Conservation (phyloP, 2,888 invertebrate genomes). For the Cordilura impudica region DNA sequence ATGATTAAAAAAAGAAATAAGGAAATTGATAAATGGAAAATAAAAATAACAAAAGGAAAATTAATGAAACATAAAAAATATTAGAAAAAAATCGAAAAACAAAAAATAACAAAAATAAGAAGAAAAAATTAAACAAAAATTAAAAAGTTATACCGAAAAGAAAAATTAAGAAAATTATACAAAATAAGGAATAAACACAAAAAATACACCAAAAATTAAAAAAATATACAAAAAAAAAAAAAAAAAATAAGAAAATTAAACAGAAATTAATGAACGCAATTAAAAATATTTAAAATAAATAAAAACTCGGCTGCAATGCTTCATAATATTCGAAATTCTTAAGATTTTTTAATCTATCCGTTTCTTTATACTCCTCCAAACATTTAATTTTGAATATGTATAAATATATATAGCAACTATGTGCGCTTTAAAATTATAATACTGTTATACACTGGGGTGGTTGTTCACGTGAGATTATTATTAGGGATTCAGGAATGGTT, state of each 20-base stretch:
- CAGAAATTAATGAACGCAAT: background rate
- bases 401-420: too few relatives aligned
- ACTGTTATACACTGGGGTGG: background rate
- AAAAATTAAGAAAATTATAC: background rate
- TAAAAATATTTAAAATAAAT: slow-evolving; percentile 12
- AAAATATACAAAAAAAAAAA: background rate
- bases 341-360: too few relatives aligned
- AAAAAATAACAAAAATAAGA: background rate
- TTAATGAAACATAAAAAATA: background rate
- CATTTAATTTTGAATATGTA: too few relatives aligned
- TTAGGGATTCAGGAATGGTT: background rate
- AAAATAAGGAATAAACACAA: background rate
- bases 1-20: slow-evolving; percentile 34
- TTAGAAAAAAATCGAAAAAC: slow-evolving; percentile 22
- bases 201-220: background rate
- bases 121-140: too few relatives aligned
- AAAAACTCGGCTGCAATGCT: too few relatives aligned
- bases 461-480: background rate
- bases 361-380: too few relatives aligned
- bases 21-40: background rate
- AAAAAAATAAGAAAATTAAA: background rate
- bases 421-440: background rate
- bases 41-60: background rate
- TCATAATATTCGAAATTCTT: too few relatives aligned
- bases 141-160: too few relatives aligned